These are phyloP conservation scores for Drosophila kikkawai DNA, from an alignment of 1,140 invertebrate genomes.

Conservation along the genomic window DNA sequence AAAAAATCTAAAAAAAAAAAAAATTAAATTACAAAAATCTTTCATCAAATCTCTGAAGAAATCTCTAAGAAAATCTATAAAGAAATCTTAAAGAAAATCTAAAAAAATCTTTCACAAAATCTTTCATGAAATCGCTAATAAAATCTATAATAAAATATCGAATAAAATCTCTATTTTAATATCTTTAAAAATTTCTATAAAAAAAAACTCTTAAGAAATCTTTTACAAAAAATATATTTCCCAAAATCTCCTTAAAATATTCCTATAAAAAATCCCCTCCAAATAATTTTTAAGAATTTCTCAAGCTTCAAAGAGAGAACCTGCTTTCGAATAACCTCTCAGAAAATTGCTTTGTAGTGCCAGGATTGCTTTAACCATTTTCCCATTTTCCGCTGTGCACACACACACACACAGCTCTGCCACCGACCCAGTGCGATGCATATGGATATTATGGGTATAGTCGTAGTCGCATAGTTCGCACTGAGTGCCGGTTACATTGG, in stretches of 20 bases:
- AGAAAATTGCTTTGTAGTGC: not conserved
- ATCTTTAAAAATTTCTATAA: not conserved
- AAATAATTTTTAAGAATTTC: not conserved
- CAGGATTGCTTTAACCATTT: not conserved
- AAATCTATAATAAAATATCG: not conserved
- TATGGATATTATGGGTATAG: conserved; percentile 4
- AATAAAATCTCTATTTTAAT: not conserved
- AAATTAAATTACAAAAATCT: too few species aligned
- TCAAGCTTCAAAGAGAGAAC: not conserved
- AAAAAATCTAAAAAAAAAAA: not conserved
- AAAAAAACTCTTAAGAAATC: not conserved
- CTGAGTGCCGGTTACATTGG: conserved; percentile 37
- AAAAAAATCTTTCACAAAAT: not conserved
- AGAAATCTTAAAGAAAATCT: not conserved
- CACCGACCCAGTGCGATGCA: not conserved
- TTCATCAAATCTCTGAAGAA: too few species aligned
- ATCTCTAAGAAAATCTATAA: too few species aligned
- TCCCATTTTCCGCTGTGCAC: conserved; percentile 1
- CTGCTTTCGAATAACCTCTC: not conserved
- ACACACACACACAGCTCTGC: not conserved
- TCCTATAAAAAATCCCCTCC: too few species aligned
- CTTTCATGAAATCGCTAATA: too few species aligned
- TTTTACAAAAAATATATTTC: not conserved
- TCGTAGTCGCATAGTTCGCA: conserved; percentile 17
- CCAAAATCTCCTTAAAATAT: too few species aligned